Percentiles rank a stretch among this genome's conserved stretches.
Conservation (phyloP, 2,888 invertebrate genomes). For the Furcula furcula region DNA sequence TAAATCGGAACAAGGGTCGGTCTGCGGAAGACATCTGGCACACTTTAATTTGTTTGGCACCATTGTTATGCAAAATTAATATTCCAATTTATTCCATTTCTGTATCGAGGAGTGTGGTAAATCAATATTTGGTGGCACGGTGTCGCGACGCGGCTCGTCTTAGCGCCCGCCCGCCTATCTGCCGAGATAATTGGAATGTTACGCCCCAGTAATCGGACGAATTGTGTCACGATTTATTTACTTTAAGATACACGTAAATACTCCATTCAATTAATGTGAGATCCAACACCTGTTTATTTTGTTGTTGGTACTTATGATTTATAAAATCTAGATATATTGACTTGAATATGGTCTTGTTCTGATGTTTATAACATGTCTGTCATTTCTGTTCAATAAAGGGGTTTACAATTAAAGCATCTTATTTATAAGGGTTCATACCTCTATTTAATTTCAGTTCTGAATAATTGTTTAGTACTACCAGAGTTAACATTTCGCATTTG, state of each 20-base stretch:
- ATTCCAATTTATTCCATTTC: conserved; percentile 81
- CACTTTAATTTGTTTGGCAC: conserved; percentile 77
- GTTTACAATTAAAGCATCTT: no score
- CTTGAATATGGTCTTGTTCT: no score
- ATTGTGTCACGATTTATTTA: conserved; percentile 37
- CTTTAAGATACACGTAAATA: conserved; percentile 16
- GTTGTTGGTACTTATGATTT: no score
- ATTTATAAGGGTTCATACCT: no score
- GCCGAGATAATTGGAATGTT: conserved; percentile 49
- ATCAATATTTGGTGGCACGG: conserved; percentile 73
- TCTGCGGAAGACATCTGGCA: conserved; percentile 75
- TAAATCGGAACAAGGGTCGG: conserved; percentile 59
- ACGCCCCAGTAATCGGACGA: conserved; percentile 47
- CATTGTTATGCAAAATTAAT: conserved; percentile 80
- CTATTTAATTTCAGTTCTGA: no score
- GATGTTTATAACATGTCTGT: no score
- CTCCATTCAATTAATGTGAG: not conserved
- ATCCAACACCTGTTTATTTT: not conserved
- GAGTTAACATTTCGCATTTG: no score
- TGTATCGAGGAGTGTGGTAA: conserved; percentile 71
- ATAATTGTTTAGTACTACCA: no score
- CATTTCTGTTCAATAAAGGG: no score
- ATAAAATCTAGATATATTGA: no score
- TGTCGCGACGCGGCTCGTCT: conserved; percentile 42
- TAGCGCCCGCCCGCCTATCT: conserved; percentile 37